phyloP scores from a whole-genome alignment of 2,797 vertebrate species.

The Phalanger gymnotis region DNA sequence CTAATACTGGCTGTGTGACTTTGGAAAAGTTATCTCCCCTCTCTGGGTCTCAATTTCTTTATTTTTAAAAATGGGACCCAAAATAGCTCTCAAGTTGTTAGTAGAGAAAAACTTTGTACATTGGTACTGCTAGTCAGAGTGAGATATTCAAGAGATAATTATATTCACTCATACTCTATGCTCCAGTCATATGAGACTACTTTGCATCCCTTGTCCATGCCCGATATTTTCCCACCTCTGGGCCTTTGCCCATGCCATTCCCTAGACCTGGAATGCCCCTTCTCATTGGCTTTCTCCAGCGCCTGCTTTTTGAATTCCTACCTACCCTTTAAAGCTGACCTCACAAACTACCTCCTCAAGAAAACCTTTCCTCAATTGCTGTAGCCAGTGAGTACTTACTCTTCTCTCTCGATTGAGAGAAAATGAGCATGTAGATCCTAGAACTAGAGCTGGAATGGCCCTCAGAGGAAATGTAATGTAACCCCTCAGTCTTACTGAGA shows the following conservation, averaged over 20 bases:
- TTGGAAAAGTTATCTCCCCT: not conserved
- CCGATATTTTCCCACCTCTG: not conserved
- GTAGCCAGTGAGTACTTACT: not conserved
- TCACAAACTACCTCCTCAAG: not conserved
- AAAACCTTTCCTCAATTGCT: not conserved
- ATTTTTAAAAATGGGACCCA: not conserved
- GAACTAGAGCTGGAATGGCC: not conserved
- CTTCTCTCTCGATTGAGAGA: not conserved
- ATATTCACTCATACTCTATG: constrained; percentile 37
- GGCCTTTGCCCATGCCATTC: not conserved
- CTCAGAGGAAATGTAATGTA: not conserved
- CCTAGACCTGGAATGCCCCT: not conserved
- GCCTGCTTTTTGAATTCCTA: not conserved
- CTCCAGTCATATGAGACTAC: not conserved
- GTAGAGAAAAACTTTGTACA: not conserved
- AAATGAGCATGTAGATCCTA: not conserved
- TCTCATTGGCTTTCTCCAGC: not conserved
- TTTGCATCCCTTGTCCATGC: not conserved
- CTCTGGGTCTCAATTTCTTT: not conserved
- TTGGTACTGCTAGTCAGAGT: constrained; percentile 20
- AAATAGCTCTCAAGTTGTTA: not conserved
- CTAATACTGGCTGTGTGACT: not conserved
- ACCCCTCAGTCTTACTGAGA: not conserved
- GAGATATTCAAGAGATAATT: constrained; percentile 45
- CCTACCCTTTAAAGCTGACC: not conserved